Evolutionary conservation across 2,113 vertebrate genomes (phyloP).

Genomic region (Paedocypris sp.): DNA sequence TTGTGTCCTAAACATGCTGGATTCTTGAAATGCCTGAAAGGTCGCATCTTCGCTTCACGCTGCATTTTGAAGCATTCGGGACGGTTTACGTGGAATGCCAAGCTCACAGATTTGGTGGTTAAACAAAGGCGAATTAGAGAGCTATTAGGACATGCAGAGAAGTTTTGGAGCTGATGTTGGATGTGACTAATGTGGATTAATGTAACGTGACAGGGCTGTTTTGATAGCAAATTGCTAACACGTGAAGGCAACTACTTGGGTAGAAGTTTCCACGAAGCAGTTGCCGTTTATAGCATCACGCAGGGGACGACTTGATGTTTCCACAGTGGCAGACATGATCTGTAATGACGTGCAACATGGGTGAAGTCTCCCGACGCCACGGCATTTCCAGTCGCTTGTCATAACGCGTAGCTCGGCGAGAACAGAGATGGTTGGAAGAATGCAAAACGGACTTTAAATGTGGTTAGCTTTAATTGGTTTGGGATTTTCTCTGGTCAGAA

Average conservation of each 20-base stretch:
- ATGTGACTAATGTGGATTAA: background rate
- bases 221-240: constrained; percentile 22
- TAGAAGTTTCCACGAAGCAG: constrained; percentile 5
- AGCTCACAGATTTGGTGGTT: background rate
- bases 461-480: too few relatives aligned
- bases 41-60: too few relatives aligned
- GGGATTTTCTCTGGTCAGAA: background rate
- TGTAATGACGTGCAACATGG: constrained; percentile 55
- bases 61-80: too few relatives aligned
- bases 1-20: constrained; percentile 39
- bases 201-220: background rate
- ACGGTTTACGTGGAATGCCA: too few relatives aligned
- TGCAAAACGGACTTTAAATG: constrained; percentile 39
- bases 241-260: background rate
- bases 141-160: background rate
- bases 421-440: background rate
- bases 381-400: constrained; percentile 46
- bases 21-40: constrained; percentile 40
- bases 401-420: constrained; percentile 45
- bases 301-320: constrained; percentile 12
- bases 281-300: background rate
- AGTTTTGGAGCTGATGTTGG: background rate
- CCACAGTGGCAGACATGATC: constrained; percentile 46
- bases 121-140: constrained; percentile 1
- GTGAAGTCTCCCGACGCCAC: constrained; percentile 53